A percentile compares a stretch with the other conserved stretches of the same genome.
Evolutionary conservation across 2,888 invertebrate species (phyloP).

Genomic region (Chrysolina oricalcia): DNA sequence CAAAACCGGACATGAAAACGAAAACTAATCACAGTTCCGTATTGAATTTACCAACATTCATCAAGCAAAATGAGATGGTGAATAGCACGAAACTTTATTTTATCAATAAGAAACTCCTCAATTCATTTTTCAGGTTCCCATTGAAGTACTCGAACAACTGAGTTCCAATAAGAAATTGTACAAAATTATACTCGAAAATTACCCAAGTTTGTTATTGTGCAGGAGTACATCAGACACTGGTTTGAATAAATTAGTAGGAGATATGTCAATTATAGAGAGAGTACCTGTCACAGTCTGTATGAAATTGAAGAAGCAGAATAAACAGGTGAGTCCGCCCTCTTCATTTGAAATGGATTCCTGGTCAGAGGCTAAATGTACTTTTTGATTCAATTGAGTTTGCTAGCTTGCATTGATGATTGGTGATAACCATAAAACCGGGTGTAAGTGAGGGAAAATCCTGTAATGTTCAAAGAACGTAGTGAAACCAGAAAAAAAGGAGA

Average conservation of each 20-base stretch:
- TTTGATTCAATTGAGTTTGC: too few species aligned
- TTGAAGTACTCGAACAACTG: constrained; percentile 78
- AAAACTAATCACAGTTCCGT: constrained; percentile 74
- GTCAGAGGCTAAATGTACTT: too few species aligned
- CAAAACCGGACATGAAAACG: constrained; percentile 63
- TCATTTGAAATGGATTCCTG: too few species aligned
- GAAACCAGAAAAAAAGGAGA: too few species aligned
- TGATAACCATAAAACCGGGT: too few species aligned
- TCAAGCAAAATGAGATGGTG: constrained; percentile 81
- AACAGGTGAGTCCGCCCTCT: constrained; percentile 5
- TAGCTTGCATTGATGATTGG: too few species aligned
- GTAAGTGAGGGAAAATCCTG: too few species aligned
- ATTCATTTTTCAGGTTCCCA: constrained; percentile 73
- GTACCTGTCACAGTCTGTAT: constrained; percentile 78
- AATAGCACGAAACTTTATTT: constrained; percentile 46
- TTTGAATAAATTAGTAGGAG: constrained; percentile 68
- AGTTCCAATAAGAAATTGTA: constrained; percentile 79
- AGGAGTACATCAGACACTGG: constrained; percentile 79
- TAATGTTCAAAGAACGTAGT: too few species aligned
- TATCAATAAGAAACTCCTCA: neutral
- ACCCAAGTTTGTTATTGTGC: constrained; percentile 79
- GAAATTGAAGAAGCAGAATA: constrained; percentile 71
- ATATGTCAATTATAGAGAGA: constrained; percentile 68
- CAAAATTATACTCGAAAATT: constrained; percentile 82
- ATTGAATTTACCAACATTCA: constrained; percentile 83